Evolutionary conservation across 2,113 vertebrate genomes (phyloP), one percentile per base, ranked within the genome.

Genomic region (Sterrhoptilus dennistouni): DNA sequence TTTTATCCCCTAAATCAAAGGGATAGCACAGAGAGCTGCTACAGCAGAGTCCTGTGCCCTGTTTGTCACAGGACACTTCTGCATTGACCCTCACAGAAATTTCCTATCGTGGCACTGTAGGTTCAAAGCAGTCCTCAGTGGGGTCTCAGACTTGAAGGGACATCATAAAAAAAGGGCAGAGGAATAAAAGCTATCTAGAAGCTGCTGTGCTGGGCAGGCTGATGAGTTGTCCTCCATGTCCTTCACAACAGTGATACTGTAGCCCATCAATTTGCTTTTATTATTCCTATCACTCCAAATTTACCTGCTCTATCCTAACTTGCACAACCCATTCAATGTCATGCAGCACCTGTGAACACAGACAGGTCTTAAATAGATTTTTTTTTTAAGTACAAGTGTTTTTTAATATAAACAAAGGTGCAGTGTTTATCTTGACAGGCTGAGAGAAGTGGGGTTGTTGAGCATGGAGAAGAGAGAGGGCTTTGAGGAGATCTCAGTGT

Each of bases 161-260:
- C 28, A 90, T 63, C 28, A 35, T 3, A 7, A 49, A 78, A 79
- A 84, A 50, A 14, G 5, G 9, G 11, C 20, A 76, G 70, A 82
- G 22, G n/a, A 54, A 69, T 60, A 82, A 90, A 87, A 89, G 17
- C 28, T 2, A 0, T 45, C 17, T 31, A 25, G 44, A 53, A 83
- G 20, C 61, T 78, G 36, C 81, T 84, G 19, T 84, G 38, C 13
- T 66, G 84, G 65, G 22, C 33, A 57, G 44, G n/a, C 4, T 44
- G 53, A 75, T 66, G 56, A 79, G 60, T 64, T 84, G 18, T 77
- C 38, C 65, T 78, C 57, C 20, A 9, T 0, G 0, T 49, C 78
- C 49, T 80, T 85, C 57, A 29, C 1, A 1, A 13, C 18, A 5
- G 18, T 0, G 8, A 28, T 14, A 29, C 11, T 21, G 5, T 8